phyloP scores from a whole-genome alignment of 2,888 invertebrate genomes.

The Plutella xylostella region DNA sequence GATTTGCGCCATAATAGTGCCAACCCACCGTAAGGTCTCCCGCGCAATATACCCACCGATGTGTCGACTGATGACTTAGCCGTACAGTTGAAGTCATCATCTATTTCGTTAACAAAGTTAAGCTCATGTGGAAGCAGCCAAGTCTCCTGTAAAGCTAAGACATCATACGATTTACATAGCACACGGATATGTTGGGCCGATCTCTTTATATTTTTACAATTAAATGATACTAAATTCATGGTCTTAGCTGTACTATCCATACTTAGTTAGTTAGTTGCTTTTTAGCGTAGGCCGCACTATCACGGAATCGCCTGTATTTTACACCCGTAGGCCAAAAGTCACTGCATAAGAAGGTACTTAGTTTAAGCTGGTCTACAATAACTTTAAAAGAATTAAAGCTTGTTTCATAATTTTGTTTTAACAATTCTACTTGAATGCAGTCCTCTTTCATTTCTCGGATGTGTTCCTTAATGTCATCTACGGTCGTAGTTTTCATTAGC shows the following conservation, averaged over 20 bases:
- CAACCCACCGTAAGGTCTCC: too few species aligned
- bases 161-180: too few species aligned
- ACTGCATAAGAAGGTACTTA: neutral
- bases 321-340: neutral
- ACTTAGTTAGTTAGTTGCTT: neutral
- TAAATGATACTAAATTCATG: neutral
- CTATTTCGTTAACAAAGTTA: too few species aligned
- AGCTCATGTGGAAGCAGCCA: too few species aligned
- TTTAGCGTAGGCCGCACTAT: neutral
- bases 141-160: too few species aligned
- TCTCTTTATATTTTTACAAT: neutral
- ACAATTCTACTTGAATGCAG: neutral
- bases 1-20: too few species aligned
- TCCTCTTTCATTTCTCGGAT: neutral
- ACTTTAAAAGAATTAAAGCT: constrained; percentile 2
- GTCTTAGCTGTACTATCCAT: neutral
- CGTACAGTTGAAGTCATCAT: too few species aligned
- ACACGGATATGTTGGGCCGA: neutral
- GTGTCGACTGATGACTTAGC: too few species aligned
- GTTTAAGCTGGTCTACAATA: neutral
- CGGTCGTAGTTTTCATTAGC: neutral
- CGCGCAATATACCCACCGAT: too few species aligned
- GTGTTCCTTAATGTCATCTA: neutral
- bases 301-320: constrained; percentile 1
- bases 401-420: neutral